Evolutionary conservation across 2,888 invertebrate genomes (phyloP).

Genomic region (Hypsopygia costalis): DNA sequence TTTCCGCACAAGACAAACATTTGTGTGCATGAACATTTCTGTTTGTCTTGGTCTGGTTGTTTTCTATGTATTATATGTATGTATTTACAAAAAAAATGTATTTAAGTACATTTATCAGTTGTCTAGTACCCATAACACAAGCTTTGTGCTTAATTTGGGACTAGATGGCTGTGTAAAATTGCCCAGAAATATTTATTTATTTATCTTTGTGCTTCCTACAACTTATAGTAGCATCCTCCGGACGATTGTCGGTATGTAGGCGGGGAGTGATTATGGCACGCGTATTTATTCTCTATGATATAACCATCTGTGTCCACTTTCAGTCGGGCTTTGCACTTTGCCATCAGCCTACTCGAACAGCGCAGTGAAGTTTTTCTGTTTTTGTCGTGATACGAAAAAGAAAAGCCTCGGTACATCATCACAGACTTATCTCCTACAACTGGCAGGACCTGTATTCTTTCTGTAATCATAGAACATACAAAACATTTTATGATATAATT

Average conservation of each 20-base stretch:
- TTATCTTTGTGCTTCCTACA: too few species aligned
- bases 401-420: slow-evolving; percentile 17
- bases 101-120: too few species aligned
- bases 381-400: slow-evolving; percentile 24
- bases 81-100: too few species aligned
- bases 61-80: too few species aligned
- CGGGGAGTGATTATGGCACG: slow-evolving; percentile 10
- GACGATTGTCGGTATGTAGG: slow-evolving; percentile 3
- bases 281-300: slow-evolving; percentile 8
- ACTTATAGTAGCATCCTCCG: slow-evolving; percentile 1
- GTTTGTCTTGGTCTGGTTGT: too few species aligned
- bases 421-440: slow-evolving; percentile 10
- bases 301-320: slow-evolving; percentile 17
- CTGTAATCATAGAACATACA: background rate
- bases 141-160: too few species aligned
- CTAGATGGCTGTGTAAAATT: too few species aligned
- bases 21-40: too few species aligned
- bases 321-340: slow-evolving; percentile 24
- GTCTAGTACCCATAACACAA: too few species aligned
- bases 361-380: slow-evolving; percentile 18
- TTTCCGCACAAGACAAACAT: too few species aligned
- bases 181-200: too few species aligned
- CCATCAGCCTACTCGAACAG: slow-evolving; percentile 21
- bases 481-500: too few species aligned
- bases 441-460: slow-evolving; percentile 2